Evolutionary conservation across 2,888 invertebrate species (phyloP).

Genomic region (Thecocarcelia acutangulata): DNA sequence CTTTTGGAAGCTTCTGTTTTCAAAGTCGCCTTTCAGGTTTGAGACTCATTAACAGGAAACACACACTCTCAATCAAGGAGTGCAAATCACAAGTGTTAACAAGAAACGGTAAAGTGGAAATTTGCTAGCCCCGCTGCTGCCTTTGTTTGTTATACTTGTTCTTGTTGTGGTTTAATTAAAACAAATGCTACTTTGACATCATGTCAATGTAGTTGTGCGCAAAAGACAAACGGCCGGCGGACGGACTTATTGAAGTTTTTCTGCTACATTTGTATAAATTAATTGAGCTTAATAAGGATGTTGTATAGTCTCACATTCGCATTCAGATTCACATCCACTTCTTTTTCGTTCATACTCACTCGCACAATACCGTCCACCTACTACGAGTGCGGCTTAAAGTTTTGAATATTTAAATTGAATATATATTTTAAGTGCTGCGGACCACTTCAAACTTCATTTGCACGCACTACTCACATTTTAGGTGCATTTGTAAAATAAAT

Average conservation of each 20-base stretch:
- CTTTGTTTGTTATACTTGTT: constrained; percentile 44
- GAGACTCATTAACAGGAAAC: constrained; percentile 27
- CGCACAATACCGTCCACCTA: constrained; percentile 40
- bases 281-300: constrained; percentile 64
- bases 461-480: constrained; percentile 38
- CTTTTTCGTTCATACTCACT: constrained; percentile 1
- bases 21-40: constrained; percentile 60
- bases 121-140: constrained; percentile 44
- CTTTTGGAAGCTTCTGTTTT: constrained; percentile 67
- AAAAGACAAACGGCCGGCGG: constrained; percentile 16
- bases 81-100: constrained; percentile 70
- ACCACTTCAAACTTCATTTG: constrained; percentile 40
- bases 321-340: neutral
- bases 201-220: constrained; percentile 75
- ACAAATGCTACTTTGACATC: constrained; percentile 73
- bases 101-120: constrained; percentile 70
- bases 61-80: constrained; percentile 11
- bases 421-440: constrained; percentile 27
- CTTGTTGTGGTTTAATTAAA: constrained; percentile 71
- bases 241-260: neutral
- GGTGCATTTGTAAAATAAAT: constrained; percentile 31
- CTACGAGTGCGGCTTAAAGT: constrained; percentile 23
- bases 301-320: neutral
- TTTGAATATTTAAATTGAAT: constrained; percentile 44
- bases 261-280: constrained; percentile 56